These are phyloP conservation scores for Halichoerus grypus DNA, from an alignment of 2,113 vertebrate species.

Conservation along the genomic window DNA sequence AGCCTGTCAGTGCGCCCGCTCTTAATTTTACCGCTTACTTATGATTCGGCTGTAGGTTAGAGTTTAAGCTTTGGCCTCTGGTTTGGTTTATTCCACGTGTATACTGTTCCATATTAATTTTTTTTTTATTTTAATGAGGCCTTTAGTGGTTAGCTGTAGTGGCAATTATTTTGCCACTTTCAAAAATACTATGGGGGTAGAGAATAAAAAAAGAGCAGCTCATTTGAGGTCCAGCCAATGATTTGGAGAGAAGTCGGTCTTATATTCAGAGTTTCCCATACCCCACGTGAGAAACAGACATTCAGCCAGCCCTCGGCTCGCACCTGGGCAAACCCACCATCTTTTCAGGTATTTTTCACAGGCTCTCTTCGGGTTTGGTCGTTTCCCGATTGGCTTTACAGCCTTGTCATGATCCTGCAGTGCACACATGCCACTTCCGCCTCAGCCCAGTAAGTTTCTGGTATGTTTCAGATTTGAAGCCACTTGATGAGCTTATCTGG, in stretches of 20 bases:
- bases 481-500: neutral
- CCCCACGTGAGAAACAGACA: neutral
- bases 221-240: neutral
- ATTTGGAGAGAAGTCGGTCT: neutral
- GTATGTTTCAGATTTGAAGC: neutral
- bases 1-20: neutral
- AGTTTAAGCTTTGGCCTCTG: neutral
- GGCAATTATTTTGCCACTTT: conserved; percentile 24
- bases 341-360: neutral
- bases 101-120: neutral
- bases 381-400: neutral
- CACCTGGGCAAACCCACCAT: neutral
- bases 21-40: neutral
- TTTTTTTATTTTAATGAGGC: conserved; percentile 4
- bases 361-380: neutral
- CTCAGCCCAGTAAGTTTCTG: neutral
- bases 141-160: neutral
- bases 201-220: conserved; percentile 38
- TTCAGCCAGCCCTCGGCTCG: neutral
- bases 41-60: neutral
- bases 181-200: neutral
- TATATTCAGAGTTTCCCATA: neutral
- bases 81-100: neutral
- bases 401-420: neutral
- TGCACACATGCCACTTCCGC: neutral